Evolutionary conservation across 2,888 invertebrate genomes (phyloP).

Genomic region (Aleiodes testaceus): DNA sequence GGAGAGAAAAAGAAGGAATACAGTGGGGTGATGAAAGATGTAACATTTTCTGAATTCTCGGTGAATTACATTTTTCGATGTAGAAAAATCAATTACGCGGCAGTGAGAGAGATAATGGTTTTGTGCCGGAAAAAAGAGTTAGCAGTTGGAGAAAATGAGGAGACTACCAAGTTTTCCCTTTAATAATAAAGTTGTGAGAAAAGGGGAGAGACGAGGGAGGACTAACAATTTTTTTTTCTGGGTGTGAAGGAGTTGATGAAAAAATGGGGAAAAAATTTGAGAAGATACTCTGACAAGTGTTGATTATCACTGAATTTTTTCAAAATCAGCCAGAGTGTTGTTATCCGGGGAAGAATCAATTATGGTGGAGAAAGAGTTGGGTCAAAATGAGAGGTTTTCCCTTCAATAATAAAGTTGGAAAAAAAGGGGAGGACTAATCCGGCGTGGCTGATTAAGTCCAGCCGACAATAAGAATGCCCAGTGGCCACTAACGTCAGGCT

Average conservation of each 20-base stretch:
- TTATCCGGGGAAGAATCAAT: no score
- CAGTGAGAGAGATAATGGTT: neutral
- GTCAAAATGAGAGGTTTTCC: constrained; percentile 2
- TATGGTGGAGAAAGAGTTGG: constrained; percentile 18
- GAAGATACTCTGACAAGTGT: no score
- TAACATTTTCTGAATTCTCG: constrained; percentile 33
- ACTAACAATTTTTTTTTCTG: no score
- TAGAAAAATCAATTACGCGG: constrained; percentile 23
- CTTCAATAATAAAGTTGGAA: constrained; percentile 25
- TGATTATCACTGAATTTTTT: no score
- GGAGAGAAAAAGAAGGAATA: constrained; percentile 16
- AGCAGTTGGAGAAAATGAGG: constrained; percentile 4
- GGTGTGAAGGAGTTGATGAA: no score
- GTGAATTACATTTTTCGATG: constrained; percentile 17
- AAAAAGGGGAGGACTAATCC: constrained; percentile 57
- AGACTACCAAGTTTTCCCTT: neutral
- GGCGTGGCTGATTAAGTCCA: constrained; percentile 60
- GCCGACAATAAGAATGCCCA: constrained; percentile 61
- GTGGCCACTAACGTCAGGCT: constrained; percentile 66
- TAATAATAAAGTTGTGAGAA: constrained; percentile 25
- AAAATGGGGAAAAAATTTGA: no score
- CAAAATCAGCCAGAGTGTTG: no score
- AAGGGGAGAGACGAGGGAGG: constrained; percentile 42
- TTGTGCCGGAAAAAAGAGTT: constrained; percentile 43
- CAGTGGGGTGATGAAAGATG: constrained; percentile 30